Evolutionary conservation across 1,140 invertebrate species (phyloP).

Genomic region (Drosophila biarmipes): DNA sequence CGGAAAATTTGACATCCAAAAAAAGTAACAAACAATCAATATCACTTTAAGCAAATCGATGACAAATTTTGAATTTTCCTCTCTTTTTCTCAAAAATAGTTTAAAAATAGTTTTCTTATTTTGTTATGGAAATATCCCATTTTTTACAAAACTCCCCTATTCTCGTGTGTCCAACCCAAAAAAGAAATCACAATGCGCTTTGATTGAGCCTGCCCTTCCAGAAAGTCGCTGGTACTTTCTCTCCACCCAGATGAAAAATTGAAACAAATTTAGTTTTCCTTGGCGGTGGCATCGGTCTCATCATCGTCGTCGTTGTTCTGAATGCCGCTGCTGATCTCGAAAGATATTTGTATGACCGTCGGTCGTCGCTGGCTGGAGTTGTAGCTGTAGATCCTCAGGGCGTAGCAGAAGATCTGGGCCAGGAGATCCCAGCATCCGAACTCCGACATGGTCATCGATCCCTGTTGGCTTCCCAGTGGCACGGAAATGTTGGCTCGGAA

Average conservation of each 20-base stretch:
- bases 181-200: constrained; percentile 83
- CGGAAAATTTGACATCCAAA: constrained; percentile 57
- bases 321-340: constrained; percentile 68
- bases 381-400: constrained; percentile 73
- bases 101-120: constrained; percentile 59
- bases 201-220: constrained; percentile 81
- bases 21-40: constrained; percentile 73
- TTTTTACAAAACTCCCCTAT: constrained; percentile 31
- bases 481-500: constrained; percentile 79
- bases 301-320: constrained; percentile 20
- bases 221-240: constrained; percentile 15
- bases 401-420: constrained; percentile 80
- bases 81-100: constrained; percentile 53
- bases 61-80: constrained; percentile 75
- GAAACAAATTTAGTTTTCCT: constrained; percentile 47
- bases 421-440: constrained; percentile 77
- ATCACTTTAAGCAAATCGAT: constrained; percentile 78
- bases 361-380: constrained; percentile 64
- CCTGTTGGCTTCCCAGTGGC: constrained; percentile 65
- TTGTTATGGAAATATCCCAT: constrained; percentile 42
- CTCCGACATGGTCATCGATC: constrained; percentile 66
- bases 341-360: constrained; percentile 77
- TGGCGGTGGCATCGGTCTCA: constrained; percentile 52
- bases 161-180: constrained; percentile 34
- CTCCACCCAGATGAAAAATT: constrained; percentile 39